A percentile compares a stretch with the other conserved stretches of the same genome.
These are phyloP conservation scores for Notechis scutatus DNA, from an alignment of 2,113 vertebrate species.

Conservation along the genomic window DNA sequence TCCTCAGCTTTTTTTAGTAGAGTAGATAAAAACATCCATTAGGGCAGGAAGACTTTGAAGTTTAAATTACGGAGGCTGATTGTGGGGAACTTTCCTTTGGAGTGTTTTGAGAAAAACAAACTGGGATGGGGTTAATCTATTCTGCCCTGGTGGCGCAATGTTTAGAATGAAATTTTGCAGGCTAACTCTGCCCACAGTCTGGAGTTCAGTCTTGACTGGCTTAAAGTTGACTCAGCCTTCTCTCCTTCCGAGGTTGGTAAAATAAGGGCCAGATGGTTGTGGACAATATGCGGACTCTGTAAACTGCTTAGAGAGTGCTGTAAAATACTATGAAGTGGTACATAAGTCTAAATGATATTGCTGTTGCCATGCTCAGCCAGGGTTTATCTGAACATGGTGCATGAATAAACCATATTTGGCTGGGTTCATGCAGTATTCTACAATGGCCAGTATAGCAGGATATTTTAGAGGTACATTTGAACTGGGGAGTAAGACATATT, in stretches of 20 bases:
- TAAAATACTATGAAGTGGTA: too few relatives aligned
- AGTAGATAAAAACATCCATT: background rate
- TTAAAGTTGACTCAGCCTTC: too few relatives aligned
- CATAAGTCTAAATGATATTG: too few relatives aligned
- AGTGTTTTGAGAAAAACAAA: background rate
- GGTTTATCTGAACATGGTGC: background rate
- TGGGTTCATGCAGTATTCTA: background rate
- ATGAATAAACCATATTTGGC: background rate
- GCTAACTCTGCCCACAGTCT: too few relatives aligned
- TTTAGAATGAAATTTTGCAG: too few relatives aligned
- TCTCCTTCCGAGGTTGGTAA: too few relatives aligned
- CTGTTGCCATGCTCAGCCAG: background rate
- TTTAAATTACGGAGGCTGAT: background rate
- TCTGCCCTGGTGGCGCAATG: too few relatives aligned
- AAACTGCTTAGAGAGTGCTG: too few relatives aligned
- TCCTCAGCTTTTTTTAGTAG: background rate
- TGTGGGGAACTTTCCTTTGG: background rate
- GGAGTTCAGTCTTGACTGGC: too few relatives aligned
- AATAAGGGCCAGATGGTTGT: too few relatives aligned
- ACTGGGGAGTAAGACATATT: background rate
- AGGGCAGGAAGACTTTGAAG: background rate
- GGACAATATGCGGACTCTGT: too few relatives aligned
- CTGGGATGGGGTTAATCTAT: background rate
- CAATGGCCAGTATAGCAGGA: background rate
- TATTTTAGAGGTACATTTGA: background rate